phyloP scores from a whole-genome alignment of 1,140 invertebrate genomes.

The Nomia melanderi region DNA sequence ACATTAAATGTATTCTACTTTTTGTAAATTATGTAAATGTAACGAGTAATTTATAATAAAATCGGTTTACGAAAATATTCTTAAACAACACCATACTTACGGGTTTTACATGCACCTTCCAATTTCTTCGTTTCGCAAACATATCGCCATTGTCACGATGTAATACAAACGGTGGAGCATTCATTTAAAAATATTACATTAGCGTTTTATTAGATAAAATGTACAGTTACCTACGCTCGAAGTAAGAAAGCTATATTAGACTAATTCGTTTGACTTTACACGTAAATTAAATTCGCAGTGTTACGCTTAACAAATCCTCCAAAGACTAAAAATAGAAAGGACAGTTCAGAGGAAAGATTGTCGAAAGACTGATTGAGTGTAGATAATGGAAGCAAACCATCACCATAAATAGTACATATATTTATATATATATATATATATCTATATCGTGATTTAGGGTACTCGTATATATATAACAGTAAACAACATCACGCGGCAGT shows the following conservation, averaged over 20 bases:
- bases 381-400: conserved; percentile 76
- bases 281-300: conserved; percentile 73
- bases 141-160: no score
- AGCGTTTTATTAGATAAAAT: conserved; percentile 80
- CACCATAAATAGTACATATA: conserved; percentile 75
- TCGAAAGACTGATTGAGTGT: conserved; percentile 57
- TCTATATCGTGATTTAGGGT: conserved; percentile 31
- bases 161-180: neutral
- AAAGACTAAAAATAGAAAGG: conserved; percentile 76
- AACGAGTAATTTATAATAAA: conserved; percentile 17
- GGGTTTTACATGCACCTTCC: neutral
- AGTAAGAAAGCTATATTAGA: conserved; percentile 79
- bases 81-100: neutral
- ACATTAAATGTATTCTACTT: conserved; percentile 6
- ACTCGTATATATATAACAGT: conserved; percentile 40
- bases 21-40: conserved; percentile 44
- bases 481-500: conserved; percentile 24
- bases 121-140: neutral
- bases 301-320: conserved; percentile 79
- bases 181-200: conserved; percentile 72
- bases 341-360: conserved; percentile 53
- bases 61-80: neutral
- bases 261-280: conserved; percentile 80
- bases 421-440: conserved; percentile 28
- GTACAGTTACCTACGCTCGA: conserved; percentile 78